Evolutionary conservation across 1,140 invertebrate species (phyloP).

Genomic region (Planococcus citri): DNA sequence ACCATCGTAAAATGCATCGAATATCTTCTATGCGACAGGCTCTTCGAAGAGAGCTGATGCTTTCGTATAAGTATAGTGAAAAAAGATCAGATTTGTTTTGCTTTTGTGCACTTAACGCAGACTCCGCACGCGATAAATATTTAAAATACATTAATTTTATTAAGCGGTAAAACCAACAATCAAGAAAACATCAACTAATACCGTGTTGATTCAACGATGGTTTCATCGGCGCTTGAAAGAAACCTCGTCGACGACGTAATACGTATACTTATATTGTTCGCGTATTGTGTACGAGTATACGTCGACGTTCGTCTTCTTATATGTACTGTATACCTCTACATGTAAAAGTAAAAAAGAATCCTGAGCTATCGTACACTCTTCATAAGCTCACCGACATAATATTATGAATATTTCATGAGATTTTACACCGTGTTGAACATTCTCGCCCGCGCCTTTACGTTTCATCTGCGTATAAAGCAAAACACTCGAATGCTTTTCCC

Average conservation of each 20-base stretch:
- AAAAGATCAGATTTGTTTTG: no score
- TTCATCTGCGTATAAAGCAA: neutral
- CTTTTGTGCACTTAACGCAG: no score
- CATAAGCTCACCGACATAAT: neutral
- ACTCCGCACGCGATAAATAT: neutral
- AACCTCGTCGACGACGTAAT: no score
- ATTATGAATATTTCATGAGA: conserved; percentile 8
- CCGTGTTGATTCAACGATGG: neutral
- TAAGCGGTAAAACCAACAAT: neutral
- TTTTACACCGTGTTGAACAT: neutral
- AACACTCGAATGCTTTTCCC: neutral
- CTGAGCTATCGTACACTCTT: neutral
- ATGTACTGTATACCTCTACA: no score
- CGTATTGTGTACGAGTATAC: no score
- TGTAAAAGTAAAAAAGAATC: neutral
- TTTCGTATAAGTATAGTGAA: no score
- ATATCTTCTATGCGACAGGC: no score
- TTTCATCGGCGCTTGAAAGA: neutral
- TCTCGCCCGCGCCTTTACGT: neutral
- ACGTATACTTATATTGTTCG: no score
- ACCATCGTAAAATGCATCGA: no score
- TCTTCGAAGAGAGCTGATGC: no score
- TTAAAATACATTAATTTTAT: neutral
- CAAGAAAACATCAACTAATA: neutral
- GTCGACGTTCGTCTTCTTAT: no score